These are phyloP conservation scores for Aphelocoma californica DNA, from an alignment of 2,797 vertebrate species.

Conservation along the genomic window DNA sequence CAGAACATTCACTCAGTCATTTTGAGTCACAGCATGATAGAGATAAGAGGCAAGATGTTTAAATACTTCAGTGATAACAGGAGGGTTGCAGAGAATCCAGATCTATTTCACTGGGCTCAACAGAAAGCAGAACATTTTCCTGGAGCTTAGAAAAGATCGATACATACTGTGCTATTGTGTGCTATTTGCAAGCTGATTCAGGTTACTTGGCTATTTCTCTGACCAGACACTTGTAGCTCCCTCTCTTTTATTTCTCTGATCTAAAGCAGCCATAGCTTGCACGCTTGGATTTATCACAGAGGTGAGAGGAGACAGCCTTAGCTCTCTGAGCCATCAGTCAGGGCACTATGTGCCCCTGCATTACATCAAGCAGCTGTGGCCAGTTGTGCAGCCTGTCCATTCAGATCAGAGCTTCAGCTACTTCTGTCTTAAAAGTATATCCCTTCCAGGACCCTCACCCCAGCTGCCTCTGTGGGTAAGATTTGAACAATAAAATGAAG, in stretches of 20 bases:
- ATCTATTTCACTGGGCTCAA: background rate
- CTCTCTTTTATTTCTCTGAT: background rate
- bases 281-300: background rate
- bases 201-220: background rate
- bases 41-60: background rate
- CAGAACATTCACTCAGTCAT: background rate
- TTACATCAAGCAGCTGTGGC: background rate
- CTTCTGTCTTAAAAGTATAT: background rate
- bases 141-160: background rate
- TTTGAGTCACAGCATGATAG: background rate
- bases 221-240: background rate
- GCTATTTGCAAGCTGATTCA: background rate
- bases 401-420: background rate
- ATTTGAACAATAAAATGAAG: background rate
- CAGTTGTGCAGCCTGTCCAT: background rate
- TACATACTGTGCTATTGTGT: background rate
- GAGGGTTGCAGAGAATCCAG: background rate
- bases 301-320: background rate
- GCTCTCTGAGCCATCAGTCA: background rate
- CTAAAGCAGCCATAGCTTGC: background rate
- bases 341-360: background rate
- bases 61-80: background rate
- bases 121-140: background rate
- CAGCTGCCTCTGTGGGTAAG: background rate
- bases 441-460: background rate